Percentiles rank a stretch among this genome's conserved stretches.
phyloP scores from a whole-genome alignment of 1,140 invertebrate species.

The Drosophila auraria region DNA sequence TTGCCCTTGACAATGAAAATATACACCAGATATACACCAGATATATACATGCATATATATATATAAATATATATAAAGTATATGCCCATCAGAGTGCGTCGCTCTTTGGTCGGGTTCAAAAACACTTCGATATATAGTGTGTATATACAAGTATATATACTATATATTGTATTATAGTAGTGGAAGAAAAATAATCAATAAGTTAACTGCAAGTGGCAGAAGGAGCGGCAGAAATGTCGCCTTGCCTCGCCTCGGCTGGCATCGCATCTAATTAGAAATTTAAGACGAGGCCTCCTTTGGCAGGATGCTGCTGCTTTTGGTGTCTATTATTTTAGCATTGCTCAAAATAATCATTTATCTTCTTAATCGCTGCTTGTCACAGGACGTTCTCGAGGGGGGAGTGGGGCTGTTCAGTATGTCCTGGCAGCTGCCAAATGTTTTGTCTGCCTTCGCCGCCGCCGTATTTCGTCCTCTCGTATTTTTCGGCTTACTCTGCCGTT shows the following conservation, averaged over 20 bases:
- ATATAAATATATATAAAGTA: background rate
- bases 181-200: conserved; percentile 53
- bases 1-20: conserved; percentile 70
- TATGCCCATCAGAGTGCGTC: conserved; percentile 22
- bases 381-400: background rate
- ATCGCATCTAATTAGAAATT: conserved; percentile 67
- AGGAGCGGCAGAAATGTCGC: conserved; percentile 24
- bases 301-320: conserved; percentile 7
- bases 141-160: conserved; percentile 4
- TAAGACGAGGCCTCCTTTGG: conserved; percentile 38
- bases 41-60: background rate
- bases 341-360: conserved; percentile 81
- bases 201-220: conserved; percentile 26
- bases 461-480: conserved; percentile 11
- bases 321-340: conserved; percentile 62
- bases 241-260: background rate
- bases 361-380: conserved; percentile 68
- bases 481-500: conserved; percentile 68
- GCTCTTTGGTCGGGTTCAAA: conserved; percentile 38
- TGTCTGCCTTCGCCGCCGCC: conserved; percentile 40
- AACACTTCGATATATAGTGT: conserved; percentile 15
- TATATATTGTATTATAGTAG: background rate
- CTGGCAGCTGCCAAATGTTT: conserved; percentile 72
- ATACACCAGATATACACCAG: background rate
- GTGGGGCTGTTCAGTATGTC: conserved; percentile 12